phyloP scores from a whole-genome alignment of 2,113 vertebrate genomes.

The Damaliscus lunatus region DNA sequence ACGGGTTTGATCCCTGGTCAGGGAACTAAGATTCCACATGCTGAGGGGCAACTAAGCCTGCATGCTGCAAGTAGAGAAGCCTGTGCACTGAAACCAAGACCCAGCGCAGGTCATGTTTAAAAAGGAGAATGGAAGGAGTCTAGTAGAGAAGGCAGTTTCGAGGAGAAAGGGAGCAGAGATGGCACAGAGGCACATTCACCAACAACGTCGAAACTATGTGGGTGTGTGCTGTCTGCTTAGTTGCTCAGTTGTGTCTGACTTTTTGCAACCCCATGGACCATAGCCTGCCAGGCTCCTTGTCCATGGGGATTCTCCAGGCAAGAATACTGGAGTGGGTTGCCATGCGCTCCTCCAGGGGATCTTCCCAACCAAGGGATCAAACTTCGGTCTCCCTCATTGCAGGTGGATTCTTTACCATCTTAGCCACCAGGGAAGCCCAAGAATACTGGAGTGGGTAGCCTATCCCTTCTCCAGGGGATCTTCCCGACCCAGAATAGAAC shows the following conservation, averaged over 20 bases:
- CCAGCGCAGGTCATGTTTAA: accelerated
- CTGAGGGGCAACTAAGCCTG: background rate
- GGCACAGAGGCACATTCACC: background rate
- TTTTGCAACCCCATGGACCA: background rate
- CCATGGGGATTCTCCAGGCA: background rate
- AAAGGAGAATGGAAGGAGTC: background rate
- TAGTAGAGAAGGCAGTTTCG: background rate
- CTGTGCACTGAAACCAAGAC: background rate
- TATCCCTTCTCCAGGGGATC: background rate
- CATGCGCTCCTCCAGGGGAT: background rate
- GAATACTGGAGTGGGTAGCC: background rate
- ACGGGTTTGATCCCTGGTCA: background rate
- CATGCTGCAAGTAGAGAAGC: background rate
- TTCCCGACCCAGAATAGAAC: background rate
- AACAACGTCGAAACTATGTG: background rate
- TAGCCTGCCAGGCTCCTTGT: background rate
- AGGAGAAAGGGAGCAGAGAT: too few species aligned
- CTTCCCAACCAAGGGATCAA: background rate
- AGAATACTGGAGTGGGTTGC: background rate
- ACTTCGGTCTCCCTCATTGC: background rate
- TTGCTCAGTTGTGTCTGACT: background rate
- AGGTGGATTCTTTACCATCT: background rate
- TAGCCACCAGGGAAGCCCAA: background rate
- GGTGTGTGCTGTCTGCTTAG: background rate
- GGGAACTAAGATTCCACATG: background rate